A percentile compares a stretch with the other conserved stretches of the same genome.
Conservation (phyloP, 1,140 invertebrate genomes). For the Drosophila trapezifrons region DNA sequence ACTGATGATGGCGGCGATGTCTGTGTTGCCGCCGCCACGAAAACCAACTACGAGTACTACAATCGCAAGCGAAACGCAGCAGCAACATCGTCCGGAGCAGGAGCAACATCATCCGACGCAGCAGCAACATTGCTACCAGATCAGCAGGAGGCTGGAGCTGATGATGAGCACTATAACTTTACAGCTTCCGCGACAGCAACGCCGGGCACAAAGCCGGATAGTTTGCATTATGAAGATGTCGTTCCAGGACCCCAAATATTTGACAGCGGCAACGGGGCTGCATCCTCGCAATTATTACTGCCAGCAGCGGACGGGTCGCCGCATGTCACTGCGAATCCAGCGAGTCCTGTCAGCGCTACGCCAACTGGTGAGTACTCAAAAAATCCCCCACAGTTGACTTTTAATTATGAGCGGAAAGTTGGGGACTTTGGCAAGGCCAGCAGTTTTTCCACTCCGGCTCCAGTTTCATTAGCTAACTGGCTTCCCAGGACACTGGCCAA, state of each 20-base stretch:
- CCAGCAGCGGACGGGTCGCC: constrained; percentile 49
- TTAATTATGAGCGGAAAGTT: constrained; percentile 74
- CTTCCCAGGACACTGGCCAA: not conserved
- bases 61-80: constrained; percentile 72
- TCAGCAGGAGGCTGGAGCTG: constrained; percentile 60
- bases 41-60: constrained; percentile 80
- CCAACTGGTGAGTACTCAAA: constrained; percentile 66
- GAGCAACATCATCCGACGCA: constrained; percentile 20
- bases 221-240: constrained; percentile 81
- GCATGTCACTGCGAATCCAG: constrained; percentile 65
- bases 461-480: constrained; percentile 12
- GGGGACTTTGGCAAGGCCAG: constrained; percentile 46
- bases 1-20: constrained; percentile 70
- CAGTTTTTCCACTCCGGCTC: constrained; percentile 46
- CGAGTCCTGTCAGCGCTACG: constrained; percentile 67
- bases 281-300: constrained; percentile 72
- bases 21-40: constrained; percentile 44
- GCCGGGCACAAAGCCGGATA: constrained; percentile 63
- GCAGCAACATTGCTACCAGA: constrained; percentile 29
- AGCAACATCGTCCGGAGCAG: constrained; percentile 31
- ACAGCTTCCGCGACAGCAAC: constrained; percentile 69
- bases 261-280: constrained; percentile 54
- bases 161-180: constrained; percentile 76
- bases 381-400: constrained; percentile 69
- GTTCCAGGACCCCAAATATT: constrained; percentile 68